Evolutionary conservation across 2,888 invertebrate species (phyloP).

Genomic region (Noctua janthina): DNA sequence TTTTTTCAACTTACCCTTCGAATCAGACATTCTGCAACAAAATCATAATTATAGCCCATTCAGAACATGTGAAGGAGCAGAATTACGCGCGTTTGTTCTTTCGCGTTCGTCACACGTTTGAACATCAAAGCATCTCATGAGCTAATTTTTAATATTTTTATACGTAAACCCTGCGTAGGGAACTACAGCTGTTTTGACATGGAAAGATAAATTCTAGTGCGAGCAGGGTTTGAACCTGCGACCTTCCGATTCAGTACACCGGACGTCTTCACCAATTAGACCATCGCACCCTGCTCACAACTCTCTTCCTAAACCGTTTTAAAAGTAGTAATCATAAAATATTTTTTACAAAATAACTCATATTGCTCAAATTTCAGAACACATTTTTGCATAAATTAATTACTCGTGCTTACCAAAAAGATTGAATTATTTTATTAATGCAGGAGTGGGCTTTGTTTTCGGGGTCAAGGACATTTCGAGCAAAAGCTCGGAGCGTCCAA

Average conservation of each 20-base stretch:
- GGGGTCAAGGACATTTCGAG: background rate
- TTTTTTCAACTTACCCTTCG: background rate
- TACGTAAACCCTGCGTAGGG: no score
- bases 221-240: no score
- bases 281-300: no score
- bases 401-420: background rate
- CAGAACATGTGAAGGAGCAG: background rate
- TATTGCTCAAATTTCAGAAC: background rate
- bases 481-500: background rate
- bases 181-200: no score
- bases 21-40: background rate
- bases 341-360: background rate
- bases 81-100: background rate
- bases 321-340: background rate
- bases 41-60: background rate
- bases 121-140: background rate
- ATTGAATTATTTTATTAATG: background rate
- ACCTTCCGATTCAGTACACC: no score
- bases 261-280: no score
- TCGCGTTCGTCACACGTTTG: background rate
- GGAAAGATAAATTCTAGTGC: no score
- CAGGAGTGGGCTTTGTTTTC: conserved; percentile 22
- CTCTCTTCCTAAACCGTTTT: background rate
- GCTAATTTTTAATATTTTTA: no score
- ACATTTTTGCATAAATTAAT: background rate